These are phyloP conservation scores for Etheostoma perlongum DNA, from an alignment of 2,797 vertebrate genomes.

Conservation along the genomic window DNA sequence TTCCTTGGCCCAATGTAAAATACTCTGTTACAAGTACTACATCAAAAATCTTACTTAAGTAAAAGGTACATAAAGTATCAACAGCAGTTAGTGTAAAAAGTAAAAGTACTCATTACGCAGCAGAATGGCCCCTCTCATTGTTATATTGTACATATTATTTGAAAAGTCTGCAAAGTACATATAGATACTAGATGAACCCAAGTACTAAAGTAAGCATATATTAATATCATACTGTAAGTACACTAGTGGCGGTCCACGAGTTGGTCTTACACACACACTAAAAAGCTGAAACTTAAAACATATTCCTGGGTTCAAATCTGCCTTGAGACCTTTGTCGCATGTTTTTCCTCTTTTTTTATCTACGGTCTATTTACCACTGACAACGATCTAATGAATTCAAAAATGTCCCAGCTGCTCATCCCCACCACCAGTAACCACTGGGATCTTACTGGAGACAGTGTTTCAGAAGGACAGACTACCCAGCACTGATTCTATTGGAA, in stretches of 20 bases:
- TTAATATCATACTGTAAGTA: too few relatives aligned
- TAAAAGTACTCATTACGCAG: not conserved
- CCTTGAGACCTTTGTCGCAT: slow-evolving; percentile 4
- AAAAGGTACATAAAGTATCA: not conserved
- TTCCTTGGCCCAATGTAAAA: not conserved
- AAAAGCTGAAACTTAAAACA: not conserved
- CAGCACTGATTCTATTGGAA: slow-evolving; percentile 36
- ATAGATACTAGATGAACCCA: not conserved
- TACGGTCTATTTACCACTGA: slow-evolving; percentile 2
- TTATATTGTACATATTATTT: not conserved
- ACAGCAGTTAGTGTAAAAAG: not conserved
- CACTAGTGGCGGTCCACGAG: not conserved
- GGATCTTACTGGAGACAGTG: slow-evolving; percentile 42
- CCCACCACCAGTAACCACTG: slow-evolving; percentile 54
- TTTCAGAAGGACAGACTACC: slow-evolving; percentile 50
- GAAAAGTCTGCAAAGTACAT: not conserved
- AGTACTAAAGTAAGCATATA: not conserved
- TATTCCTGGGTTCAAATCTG: not conserved
- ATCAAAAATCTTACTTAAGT: not conserved
- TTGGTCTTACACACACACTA: not conserved
- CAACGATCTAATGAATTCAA: slow-evolving; percentile 18
- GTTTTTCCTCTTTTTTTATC: slow-evolving; percentile 3
- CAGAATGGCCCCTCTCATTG: not conserved
- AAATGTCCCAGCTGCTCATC: slow-evolving; percentile 57
- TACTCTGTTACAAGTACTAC: not conserved